Percentiles rank a stretch among this genome's conserved stretches.
Evolutionary conservation across 2,113 vertebrate species (phyloP).

Genomic region (Erythrocercus mccallii): DNA sequence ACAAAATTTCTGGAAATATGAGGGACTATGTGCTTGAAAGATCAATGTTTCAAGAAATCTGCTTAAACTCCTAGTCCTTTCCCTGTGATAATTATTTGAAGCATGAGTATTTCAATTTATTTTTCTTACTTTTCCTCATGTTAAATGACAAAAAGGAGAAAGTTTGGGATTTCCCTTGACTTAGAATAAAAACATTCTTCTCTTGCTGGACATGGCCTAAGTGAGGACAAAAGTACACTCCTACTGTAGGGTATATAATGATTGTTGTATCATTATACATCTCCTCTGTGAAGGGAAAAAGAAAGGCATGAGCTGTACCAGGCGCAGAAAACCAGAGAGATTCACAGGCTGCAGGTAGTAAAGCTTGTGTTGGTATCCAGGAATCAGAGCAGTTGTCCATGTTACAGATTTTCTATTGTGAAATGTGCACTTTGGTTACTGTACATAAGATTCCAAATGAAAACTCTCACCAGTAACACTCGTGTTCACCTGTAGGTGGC

Average conservation of each 20-base stretch:
- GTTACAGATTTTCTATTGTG: neutral
- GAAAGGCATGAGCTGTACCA: neutral
- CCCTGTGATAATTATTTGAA: neutral
- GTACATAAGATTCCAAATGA: neutral
- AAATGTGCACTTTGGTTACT: neutral
- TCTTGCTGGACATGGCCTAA: neutral
- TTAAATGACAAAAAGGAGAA: neutral
- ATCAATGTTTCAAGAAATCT: neutral
- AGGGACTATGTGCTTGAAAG: neutral
- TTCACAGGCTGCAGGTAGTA: neutral
- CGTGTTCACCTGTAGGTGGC: fast-evolving
- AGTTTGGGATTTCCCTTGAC: neutral
- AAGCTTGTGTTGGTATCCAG: neutral
- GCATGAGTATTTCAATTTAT: neutral
- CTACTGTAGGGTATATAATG: neutral
- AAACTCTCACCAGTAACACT: neutral
- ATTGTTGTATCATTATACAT: neutral
- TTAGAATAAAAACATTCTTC: neutral
- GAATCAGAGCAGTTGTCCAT: neutral
- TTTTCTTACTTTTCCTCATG: neutral
- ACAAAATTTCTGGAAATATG: neutral
- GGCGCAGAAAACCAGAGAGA: neutral
- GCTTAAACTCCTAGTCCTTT: neutral
- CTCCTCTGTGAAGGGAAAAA: neutral
- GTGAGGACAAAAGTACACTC: neutral